Percentiles rank a stretch among this genome's conserved stretches.
These are phyloP conservation scores for Drosophila athabasca DNA, from an alignment of 1,140 invertebrate species.

Conservation along the genomic window DNA sequence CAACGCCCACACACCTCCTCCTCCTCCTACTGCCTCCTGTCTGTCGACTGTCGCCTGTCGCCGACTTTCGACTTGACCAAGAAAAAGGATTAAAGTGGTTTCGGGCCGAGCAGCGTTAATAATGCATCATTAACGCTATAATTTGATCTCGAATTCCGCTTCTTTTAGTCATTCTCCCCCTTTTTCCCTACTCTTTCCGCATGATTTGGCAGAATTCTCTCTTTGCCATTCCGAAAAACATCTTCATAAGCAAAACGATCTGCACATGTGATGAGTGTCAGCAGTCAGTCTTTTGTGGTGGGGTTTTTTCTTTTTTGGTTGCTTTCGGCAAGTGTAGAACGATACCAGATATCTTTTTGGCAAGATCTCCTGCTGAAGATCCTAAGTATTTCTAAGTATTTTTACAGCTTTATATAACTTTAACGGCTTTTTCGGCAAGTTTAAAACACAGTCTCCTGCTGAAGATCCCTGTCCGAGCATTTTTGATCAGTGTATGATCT, in stretches of 20 bases:
- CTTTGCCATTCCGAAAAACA: conserved; percentile 12
- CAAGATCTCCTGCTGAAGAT: too few relatives aligned
- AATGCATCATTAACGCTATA: conserved; percentile 84
- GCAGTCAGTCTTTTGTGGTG: too few relatives aligned
- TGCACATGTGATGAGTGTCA: conserved; percentile 2
- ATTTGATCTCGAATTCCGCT: conserved; percentile 63
- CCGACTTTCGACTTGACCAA: conserved; percentile 53
- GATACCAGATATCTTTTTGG: too few relatives aligned
- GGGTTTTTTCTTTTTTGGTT: too few relatives aligned
- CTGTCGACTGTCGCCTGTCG: too few relatives aligned
- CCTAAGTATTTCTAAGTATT: too few relatives aligned
- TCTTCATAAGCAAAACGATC: conserved; percentile 33
- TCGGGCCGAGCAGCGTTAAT: conserved; percentile 78
- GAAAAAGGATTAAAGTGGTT: conserved; percentile 69
- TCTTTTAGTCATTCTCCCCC: conserved; percentile 17
- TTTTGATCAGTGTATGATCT: too few relatives aligned
- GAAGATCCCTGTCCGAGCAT: too few relatives aligned
- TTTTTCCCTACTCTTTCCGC: conserved; percentile 1
- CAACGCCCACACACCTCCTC: conserved; percentile 45
- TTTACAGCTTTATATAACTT: too few relatives aligned
- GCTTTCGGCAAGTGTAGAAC: too few relatives aligned
- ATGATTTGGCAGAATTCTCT: conserved; percentile 69
- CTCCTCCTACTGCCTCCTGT: background rate
- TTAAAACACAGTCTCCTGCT: too few relatives aligned
- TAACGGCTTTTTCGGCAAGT: too few relatives aligned